Conservation (phyloP, 37 sponge, comb jelly and placozoan genomes). For the Petrosia ficiformis region DNA sequence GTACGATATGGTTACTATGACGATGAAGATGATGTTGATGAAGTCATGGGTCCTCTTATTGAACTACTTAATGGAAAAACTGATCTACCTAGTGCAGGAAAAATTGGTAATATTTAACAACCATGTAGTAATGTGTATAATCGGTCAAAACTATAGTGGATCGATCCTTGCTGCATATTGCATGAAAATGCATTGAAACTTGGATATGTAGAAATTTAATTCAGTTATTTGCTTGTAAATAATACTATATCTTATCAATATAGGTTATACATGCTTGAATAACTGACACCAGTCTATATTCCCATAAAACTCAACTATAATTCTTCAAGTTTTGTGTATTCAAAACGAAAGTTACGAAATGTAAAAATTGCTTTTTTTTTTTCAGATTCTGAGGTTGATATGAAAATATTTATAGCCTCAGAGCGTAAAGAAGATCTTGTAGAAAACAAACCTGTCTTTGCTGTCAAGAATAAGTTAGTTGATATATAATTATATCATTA, state of each 20-base stretch:
- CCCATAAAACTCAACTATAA: no score
- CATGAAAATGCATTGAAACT: no score
- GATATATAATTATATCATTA: not conserved
- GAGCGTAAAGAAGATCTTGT: slow-evolving; percentile 10
- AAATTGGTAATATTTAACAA: slow-evolving; percentile 1
- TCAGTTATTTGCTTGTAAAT: no score
- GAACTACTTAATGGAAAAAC: slow-evolving; percentile 48
- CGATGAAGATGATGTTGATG: slow-evolving; percentile 26
- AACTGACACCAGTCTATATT: no score
- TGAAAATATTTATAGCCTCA: not conserved
- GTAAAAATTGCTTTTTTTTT: not conserved
- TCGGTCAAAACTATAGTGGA: not conserved
- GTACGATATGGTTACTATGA: no score
- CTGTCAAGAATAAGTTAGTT: slow-evolving; percentile 38
- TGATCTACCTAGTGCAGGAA: slow-evolving; percentile 11
- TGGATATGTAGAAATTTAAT: no score
- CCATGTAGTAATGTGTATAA: not conserved
- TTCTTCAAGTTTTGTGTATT: no score
- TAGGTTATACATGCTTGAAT: no score
- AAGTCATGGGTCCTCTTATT: slow-evolving; percentile 29
- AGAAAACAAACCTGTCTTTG: slow-evolving; percentile 44
- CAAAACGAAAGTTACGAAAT: not conserved
- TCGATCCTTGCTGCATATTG: not conserved
- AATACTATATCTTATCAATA: no score
- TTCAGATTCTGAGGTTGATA: not conserved